phyloP scores from a whole-genome alignment of 2,888 invertebrate species.

The Apodemia hepburni region DNA sequence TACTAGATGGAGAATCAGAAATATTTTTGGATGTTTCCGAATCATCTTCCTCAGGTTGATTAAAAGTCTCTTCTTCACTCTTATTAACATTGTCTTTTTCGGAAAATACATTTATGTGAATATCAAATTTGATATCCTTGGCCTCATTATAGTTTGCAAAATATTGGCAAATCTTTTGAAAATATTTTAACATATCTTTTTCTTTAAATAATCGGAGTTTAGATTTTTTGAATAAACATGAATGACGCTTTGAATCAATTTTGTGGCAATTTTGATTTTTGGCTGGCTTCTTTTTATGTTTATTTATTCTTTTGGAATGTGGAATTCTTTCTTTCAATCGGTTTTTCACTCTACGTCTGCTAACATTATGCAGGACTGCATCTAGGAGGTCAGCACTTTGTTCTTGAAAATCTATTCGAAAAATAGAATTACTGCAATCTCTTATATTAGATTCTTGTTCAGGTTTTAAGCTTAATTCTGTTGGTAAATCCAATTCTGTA shows the following conservation, averaged over 20 bases:
- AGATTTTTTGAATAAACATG: constrained; percentile 38
- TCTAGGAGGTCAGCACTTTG: background rate
- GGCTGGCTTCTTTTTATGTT: background rate
- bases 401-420: background rate
- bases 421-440: background rate
- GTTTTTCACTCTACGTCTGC: background rate
- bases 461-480: background rate
- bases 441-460: background rate
- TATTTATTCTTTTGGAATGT: background rate
- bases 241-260: constrained; percentile 37
- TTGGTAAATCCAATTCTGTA: background rate
- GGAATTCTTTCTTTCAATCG: background rate
- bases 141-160: constrained; percentile 41
- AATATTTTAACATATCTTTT: constrained; percentile 38
- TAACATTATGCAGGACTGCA: background rate
- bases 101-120: constrained; percentile 51
- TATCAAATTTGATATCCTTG: constrained; percentile 50
- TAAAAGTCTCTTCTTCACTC: background rate
- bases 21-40: background rate
- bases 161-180: constrained; percentile 46
- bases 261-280: constrained; percentile 23
- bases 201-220: constrained; percentile 30
- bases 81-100: background rate
- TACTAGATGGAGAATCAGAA: background rate
- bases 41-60: background rate